A percentile compares a stretch with the other conserved stretches of the same genome.
These are phyloP conservation scores for Neocrepidodera transversa DNA, from an alignment of 2,888 invertebrate species.

Conservation along the genomic window DNA sequence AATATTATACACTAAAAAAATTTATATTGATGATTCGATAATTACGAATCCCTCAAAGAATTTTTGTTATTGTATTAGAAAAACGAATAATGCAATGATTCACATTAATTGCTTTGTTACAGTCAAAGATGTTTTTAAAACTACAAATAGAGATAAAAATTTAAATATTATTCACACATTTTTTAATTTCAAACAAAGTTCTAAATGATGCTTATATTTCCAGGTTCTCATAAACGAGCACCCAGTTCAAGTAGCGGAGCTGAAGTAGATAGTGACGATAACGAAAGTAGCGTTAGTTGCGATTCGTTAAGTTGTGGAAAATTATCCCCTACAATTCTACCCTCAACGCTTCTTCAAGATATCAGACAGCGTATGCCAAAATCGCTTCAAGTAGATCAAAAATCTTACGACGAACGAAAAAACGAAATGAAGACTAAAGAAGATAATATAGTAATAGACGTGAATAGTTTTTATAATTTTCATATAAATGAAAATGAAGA, in stretches of 20 bases:
- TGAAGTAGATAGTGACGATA: constrained; percentile 74
- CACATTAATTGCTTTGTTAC: too few relatives aligned
- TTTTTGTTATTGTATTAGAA: too few relatives aligned
- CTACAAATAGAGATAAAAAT: too few relatives aligned
- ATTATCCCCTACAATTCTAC: constrained; percentile 64
- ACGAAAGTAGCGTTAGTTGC: constrained; percentile 80
- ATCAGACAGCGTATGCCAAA: constrained; percentile 67
- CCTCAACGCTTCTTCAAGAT: constrained; percentile 72
- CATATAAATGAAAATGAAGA: constrained; percentile 82
- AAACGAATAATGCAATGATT: too few relatives aligned
- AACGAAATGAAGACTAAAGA: constrained; percentile 60
- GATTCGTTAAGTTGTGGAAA: constrained; percentile 82
- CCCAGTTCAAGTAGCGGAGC: constrained; percentile 64
- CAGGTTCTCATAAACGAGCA: constrained; percentile 62
- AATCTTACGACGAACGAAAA: constrained; percentile 71
- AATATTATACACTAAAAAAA: too few relatives aligned
- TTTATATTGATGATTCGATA: too few relatives aligned
- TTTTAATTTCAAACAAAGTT: too few relatives aligned
- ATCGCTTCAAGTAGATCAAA: constrained; percentile 63
- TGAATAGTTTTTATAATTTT: constrained; percentile 83
- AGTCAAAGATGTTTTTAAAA: too few relatives aligned
- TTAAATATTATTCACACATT: too few relatives aligned
- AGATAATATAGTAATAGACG: constrained; percentile 62
- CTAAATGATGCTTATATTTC: constrained; percentile 24
- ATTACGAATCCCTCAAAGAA: too few relatives aligned